Evolutionary conservation across 2,113 vertebrate genomes (phyloP), one percentile per base, ranked within the genome.

Genomic region (Eudyptes chrysolophus): DNA sequence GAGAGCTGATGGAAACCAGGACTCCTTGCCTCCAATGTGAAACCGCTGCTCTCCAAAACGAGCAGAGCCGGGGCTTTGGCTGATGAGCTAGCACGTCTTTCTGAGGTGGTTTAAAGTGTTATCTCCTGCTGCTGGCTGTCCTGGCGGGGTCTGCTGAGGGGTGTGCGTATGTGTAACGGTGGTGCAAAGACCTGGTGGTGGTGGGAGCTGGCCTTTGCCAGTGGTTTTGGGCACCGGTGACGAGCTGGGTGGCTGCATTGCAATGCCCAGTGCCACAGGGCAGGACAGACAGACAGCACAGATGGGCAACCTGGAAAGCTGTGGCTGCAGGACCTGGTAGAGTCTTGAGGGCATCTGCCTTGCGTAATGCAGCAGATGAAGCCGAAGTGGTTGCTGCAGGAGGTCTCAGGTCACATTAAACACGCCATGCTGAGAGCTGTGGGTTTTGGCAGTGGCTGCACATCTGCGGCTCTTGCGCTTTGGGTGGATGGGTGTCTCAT

Each of bases 81-180:
- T 74, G 87, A 24, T 0, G 1, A 69, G 26, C 61, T 38, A 17
- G 36, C 16, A 0, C 0, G 16, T 71, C 32, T 22, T 58, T 55
- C 44, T 85, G 84, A 2, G 3, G 81, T 18, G 70, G 44, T 64
- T 78, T 21, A 1, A 22, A 26, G 32, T 6, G 20, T 29, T 55
- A 3, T 11, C 30, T 92, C 52, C 55, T 27, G 29, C 29, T 29
- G 54, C 42, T 29, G 48, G 57, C 68, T 82, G 74, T 68, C 29
- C 82, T 48, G 42, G 36, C n/a, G 42, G 93, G 36, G 11, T 77
- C 49, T 68, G 68, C 36, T 13, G 51, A 30, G 19, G 62, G 13
- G 54, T 15, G 13, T 34, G 64, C 5, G 0, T 9, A 1, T 0
- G 7, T 58, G 25, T 38, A 0, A 2, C 32, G 46, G 34, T n/a